phyloP scores from a whole-genome alignment of 1,140 invertebrate species.

The Melanaphis sacchari region DNA sequence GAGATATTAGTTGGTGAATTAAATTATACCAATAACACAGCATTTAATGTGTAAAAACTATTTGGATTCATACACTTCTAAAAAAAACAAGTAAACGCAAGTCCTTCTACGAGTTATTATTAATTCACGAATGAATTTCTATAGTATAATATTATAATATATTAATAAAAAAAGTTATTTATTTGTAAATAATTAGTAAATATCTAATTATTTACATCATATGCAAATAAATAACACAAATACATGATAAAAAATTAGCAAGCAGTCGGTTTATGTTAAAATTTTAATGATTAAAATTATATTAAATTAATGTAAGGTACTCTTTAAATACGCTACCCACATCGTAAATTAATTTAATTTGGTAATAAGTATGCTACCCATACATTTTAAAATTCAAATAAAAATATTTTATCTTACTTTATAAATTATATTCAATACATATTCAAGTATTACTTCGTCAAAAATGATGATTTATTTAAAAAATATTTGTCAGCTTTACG shows the following conservation, averaged over 20 bases:
- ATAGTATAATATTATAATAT: neutral
- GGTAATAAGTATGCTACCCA: neutral
- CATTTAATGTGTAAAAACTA: neutral
- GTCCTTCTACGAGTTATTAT: neutral
- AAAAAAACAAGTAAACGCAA: neutral
- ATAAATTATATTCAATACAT: neutral
- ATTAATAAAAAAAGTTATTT: neutral
- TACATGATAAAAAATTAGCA: neutral
- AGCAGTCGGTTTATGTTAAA: neutral
- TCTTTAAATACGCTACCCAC: neutral
- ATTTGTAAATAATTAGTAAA: neutral
- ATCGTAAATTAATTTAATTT: neutral
- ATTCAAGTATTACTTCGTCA: too few species aligned
- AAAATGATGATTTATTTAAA: too few species aligned
- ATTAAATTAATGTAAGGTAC: neutral
- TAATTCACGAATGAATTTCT: neutral
- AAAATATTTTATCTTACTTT: neutral
- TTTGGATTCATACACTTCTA: neutral
- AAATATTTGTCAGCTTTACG: neutral
- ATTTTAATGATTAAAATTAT: neutral
- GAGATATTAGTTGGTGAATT: neutral
- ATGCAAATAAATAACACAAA: neutral
- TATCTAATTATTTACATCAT: neutral
- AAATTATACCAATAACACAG: neutral
- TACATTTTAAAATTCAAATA: neutral